phyloP scores from a whole-genome alignment of 1,140 invertebrate genomes.

The Diabrotica virgifera region DNA sequence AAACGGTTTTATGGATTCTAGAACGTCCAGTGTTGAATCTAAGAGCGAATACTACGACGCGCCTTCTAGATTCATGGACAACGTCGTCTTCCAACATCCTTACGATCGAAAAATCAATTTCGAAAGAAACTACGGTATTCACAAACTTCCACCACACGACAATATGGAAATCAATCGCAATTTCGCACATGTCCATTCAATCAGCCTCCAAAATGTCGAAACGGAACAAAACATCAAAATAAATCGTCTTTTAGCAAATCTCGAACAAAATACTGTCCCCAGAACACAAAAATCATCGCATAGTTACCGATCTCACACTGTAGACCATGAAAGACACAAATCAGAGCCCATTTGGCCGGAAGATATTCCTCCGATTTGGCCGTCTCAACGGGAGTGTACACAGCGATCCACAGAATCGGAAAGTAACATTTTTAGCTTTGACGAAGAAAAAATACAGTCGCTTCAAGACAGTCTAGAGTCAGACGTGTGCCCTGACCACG shows the following conservation, averaged over 20 bases:
- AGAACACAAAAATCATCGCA: constrained; percentile 34
- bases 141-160: constrained; percentile 50
- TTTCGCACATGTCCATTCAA: constrained; percentile 57
- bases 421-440: constrained; percentile 65
- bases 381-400: constrained; percentile 15
- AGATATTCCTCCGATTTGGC: constrained; percentile 45
- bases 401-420: constrained; percentile 46
- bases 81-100: constrained; percentile 35
- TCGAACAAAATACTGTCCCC: constrained; percentile 44
- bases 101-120: constrained; percentile 47
- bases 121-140: constrained; percentile 57
- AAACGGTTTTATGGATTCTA: constrained; percentile 48
- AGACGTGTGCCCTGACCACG: constrained; percentile 34
- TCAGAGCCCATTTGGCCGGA: constrained; percentile 58
- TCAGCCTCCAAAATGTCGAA: constrained; percentile 65
- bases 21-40: constrained; percentile 52
- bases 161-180: constrained; percentile 16
- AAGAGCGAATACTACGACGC: constrained; percentile 55
- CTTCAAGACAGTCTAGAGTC: constrained; percentile 47
- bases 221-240: constrained; percentile 58
- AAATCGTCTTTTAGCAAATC: constrained; percentile 36
- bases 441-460: constrained; percentile 67
- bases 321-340: constrained; percentile 21
- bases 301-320: constrained; percentile 14
- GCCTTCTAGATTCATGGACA: constrained; percentile 31